Conservation (phyloP, 2,797 vertebrate genomes). For the Malurus splendens region DNA sequence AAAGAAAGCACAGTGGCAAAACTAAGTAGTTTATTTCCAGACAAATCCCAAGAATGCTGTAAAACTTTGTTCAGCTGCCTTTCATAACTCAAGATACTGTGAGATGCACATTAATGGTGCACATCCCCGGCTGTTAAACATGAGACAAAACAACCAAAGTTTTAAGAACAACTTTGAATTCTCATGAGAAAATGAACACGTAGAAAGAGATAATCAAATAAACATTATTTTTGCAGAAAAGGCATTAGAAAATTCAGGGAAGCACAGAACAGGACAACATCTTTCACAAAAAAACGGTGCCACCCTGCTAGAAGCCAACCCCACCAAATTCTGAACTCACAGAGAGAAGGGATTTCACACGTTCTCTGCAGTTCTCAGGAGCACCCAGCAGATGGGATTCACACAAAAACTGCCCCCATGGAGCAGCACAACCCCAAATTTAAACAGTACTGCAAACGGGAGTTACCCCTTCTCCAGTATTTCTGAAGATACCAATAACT, state of each 20-base stretch:
- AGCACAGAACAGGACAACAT: background rate
- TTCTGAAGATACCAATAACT: background rate
- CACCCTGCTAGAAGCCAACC: background rate
- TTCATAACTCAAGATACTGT: fast-evolving
- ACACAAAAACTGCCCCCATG: background rate
- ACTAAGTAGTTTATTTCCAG: background rate
- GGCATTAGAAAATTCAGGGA: background rate
- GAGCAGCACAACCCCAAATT: background rate
- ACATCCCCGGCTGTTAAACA: background rate
- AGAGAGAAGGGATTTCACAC: background rate
- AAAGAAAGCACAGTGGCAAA: background rate
- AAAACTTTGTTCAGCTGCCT: background rate
- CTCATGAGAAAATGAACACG: background rate
- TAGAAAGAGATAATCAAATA: background rate
- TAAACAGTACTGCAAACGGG: background rate
- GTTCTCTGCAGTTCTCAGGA: background rate
- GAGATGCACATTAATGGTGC: background rate
- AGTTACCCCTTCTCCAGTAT: background rate
- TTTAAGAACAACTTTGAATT: background rate
- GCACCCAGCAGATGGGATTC: background rate
- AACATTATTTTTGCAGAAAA: background rate
- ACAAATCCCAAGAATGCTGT: background rate
- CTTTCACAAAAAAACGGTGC: background rate
- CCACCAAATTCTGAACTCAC: background rate
- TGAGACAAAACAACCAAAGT: background rate